Evolutionary conservation across 2,888 invertebrate genomes (phyloP).

Genomic region (Cheilosia variabilis): DNA sequence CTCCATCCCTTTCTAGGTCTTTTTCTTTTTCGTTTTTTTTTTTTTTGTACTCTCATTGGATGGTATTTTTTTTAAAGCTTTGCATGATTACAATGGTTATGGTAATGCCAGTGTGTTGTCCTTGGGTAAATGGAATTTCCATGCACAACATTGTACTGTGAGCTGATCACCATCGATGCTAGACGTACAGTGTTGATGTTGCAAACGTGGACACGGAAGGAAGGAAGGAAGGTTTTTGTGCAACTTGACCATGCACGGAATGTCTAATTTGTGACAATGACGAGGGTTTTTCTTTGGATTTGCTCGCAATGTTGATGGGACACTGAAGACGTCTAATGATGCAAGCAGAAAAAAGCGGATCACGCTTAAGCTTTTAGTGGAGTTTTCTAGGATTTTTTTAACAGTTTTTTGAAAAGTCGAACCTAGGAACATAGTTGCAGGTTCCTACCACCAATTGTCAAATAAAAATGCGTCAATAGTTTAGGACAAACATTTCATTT

Average conservation of each 20-base stretch:
- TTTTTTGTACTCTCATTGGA: constrained; percentile 20
- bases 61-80: constrained; percentile 32
- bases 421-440: no score
- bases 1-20: constrained; percentile 33
- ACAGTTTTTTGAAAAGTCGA: no score
- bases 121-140: constrained; percentile 72
- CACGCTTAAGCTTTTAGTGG: neutral
- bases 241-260: constrained; percentile 50
- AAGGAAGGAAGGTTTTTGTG: constrained; percentile 51
- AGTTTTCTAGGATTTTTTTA: no score
- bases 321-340: constrained; percentile 51
- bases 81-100: constrained; percentile 72
- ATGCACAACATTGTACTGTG: constrained; percentile 54
- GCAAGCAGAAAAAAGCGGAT: constrained; percentile 26
- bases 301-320: constrained; percentile 39
- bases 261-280: constrained; percentile 67
- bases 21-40: constrained; percentile 17
- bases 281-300: constrained; percentile 17
- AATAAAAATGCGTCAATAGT: no score
- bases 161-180: constrained; percentile 58
- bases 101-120: constrained; percentile 70
- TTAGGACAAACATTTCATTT: no score
- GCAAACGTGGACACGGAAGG: constrained; percentile 25
- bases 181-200: constrained; percentile 46
- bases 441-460: no score